Base-by-base conservation (phyloP, 2,888 invertebrate species). In the Drosophila mercatorum region DNA sequence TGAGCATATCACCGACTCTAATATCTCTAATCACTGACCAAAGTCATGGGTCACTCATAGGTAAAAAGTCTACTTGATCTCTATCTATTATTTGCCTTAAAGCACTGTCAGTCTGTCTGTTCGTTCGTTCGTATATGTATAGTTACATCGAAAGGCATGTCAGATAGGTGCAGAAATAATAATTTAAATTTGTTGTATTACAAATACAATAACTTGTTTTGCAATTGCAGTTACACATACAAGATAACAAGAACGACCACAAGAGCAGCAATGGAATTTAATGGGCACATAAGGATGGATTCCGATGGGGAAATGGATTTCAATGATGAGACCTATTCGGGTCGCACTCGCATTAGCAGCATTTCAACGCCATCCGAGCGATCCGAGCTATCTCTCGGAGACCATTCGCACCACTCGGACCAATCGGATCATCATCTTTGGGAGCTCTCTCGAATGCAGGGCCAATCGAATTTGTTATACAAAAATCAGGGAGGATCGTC, bases 281-380 rank as follows among this genome's bases (percentile, higher is more conserved):
- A 46, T 43, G 86, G 73, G 53, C 69, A 65, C 7, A 34, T 34
- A 6, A 5, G 6, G 47, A 28, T 60, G 0, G 47, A 51, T 40
- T 12, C 69, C 14, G 62, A 68, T 51, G 85, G 77, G 3, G 22
- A 72, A 3, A 12, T 75, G 1, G 31, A 55, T 11, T 51, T 67
- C 11, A 64, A 41, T 4, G 62, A 88, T 8, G 83, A 85, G 47
- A 46, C 52, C n/a, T 80, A 41, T 22, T 12, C n/a, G 10, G 61
- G 47, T 10, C 49, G 3, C 5, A 52, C 51, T 1, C 65, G 12
- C 0, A 62, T 58, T 11, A 67, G 17, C 10, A 43, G 22, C 6
- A 26, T 41, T 8, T 44, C 68, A 11, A 51, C 64, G 6, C n/a
- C 38, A 8, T 40, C 59, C 14, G 36, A 60, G 2, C 14, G 49